phyloP scores from a whole-genome alignment of 2,797 vertebrate species.

The Manis pentadactyla region DNA sequence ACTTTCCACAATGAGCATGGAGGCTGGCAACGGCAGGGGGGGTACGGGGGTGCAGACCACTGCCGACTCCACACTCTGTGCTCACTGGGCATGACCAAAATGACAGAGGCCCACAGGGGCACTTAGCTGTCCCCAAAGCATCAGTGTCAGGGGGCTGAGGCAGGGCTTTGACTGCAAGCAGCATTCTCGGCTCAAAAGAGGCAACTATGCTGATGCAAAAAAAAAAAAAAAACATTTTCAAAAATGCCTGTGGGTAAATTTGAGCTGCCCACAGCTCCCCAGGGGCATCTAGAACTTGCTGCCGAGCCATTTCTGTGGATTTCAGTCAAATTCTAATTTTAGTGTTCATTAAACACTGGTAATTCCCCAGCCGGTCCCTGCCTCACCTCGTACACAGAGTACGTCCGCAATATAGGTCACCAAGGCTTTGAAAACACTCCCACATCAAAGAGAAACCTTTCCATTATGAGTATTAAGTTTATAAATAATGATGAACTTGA shows the following conservation, averaged over 20 bases:
- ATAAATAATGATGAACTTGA: constrained; percentile 89
- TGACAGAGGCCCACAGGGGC: background rate
- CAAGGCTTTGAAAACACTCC: constrained; percentile 83
- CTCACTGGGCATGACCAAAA: background rate
- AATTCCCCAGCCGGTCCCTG: constrained; percentile 89
- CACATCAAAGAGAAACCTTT: constrained; percentile 88
- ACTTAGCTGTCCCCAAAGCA: background rate
- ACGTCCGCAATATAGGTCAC: constrained; percentile 90
- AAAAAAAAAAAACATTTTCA: constrained; percentile 82
- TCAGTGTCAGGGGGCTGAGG: constrained; percentile 28
- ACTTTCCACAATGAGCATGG: background rate
- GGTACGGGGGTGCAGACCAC: accelerated
- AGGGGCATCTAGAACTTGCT: constrained; percentile 91
- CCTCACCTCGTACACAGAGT: constrained; percentile 89
- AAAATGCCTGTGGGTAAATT: constrained; percentile 91
- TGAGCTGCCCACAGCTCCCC: constrained; percentile 92
- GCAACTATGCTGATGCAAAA: constrained; percentile 89
- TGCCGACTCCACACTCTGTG: accelerated
- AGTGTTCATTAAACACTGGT: constrained; percentile 92
- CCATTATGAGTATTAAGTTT: constrained; percentile 87
- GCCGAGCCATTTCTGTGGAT: constrained; percentile 92
- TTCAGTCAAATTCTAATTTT: constrained; percentile 94
- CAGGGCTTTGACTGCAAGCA: constrained; percentile 80
- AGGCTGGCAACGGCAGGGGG: too few relatives aligned
- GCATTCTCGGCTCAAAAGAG: constrained; percentile 86